These are phyloP conservation scores for Tetramorium simillimum DNA, from an alignment of 1,140 invertebrate species.

Conservation along the genomic window DNA sequence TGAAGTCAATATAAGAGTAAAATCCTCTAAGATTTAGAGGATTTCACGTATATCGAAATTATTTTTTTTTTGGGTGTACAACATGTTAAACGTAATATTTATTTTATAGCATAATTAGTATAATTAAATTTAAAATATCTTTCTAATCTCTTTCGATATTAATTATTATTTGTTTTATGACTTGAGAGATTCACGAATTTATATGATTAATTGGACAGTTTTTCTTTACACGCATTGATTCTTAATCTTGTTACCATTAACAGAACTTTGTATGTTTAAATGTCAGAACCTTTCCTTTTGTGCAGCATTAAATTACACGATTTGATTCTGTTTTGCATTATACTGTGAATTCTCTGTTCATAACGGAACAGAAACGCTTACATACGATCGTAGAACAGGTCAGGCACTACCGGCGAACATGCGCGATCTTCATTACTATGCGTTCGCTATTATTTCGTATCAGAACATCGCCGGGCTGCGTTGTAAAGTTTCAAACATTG, in stretches of 20 bases:
- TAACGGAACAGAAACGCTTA: not conserved
- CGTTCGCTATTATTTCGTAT: constrained; percentile 72
- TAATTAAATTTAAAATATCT: not conserved
- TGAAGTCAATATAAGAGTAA: too few relatives aligned
- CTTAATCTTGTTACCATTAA: not conserved
- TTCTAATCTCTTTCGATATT: not conserved
- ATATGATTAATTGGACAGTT: not conserved
- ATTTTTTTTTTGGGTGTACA: too few relatives aligned
- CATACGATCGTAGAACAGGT: not conserved
- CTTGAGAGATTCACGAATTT: not conserved
- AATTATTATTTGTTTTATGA: not conserved
- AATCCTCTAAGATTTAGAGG: too few relatives aligned
- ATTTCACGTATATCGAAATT: too few relatives aligned
- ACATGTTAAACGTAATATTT: not conserved
- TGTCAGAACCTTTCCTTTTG: not conserved
- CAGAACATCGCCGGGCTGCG: constrained; percentile 65
- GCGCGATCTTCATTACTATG: constrained; percentile 49
- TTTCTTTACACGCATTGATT: not conserved
- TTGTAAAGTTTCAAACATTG: constrained; percentile 75
- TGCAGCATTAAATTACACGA: not conserved
- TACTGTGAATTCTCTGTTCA: not conserved
- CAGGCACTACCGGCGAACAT: not conserved
- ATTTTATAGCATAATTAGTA: not conserved
- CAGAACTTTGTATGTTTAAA: not conserved
- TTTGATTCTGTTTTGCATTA: not conserved